phyloP scores from a whole-genome alignment of 2,888 invertebrate genomes.

The Cepaea hortensis region DNA sequence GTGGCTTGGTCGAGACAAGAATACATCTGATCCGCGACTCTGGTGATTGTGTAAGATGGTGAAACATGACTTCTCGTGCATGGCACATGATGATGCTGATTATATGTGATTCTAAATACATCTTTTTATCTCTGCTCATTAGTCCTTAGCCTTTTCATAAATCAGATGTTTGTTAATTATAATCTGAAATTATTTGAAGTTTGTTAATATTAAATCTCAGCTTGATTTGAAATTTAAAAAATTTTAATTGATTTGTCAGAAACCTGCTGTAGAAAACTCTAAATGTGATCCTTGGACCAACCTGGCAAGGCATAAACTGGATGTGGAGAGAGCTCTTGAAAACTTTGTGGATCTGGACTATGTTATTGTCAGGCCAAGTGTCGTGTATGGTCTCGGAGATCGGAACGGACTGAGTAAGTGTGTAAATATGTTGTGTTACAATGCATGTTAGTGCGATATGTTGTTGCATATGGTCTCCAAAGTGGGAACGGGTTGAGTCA shows the following conservation, averaged over 20 bases:
- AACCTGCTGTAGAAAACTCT: constrained; percentile 85
- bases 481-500: constrained; percentile 89
- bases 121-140: too few relatives aligned
- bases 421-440: constrained; percentile 82
- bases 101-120: too few relatives aligned
- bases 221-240: too few relatives aligned
- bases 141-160: too few relatives aligned
- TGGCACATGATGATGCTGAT: too few relatives aligned
- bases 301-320: constrained; percentile 88
- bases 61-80: too few relatives aligned
- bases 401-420: constrained; percentile 87
- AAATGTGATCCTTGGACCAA: constrained; percentile 90
- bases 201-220: too few relatives aligned
- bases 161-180: too few relatives aligned
- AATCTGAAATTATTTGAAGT: too few relatives aligned
- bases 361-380: constrained; percentile 87
- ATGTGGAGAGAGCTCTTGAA: constrained; percentile 87
- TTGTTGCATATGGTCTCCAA: constrained; percentile 89
- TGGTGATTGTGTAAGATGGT: too few relatives aligned
- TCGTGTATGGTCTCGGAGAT: constrained; percentile 91
- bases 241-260: constrained; percentile 71
- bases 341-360: constrained; percentile 84
- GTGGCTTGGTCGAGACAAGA: too few relatives aligned
- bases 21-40: too few relatives aligned
- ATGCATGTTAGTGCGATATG: constrained; percentile 88